Percentiles rank a stretch among this genome's conserved stretches.
phyloP scores from a whole-genome alignment of 2,797 vertebrate species.

The Artibeus jamaicensis region DNA sequence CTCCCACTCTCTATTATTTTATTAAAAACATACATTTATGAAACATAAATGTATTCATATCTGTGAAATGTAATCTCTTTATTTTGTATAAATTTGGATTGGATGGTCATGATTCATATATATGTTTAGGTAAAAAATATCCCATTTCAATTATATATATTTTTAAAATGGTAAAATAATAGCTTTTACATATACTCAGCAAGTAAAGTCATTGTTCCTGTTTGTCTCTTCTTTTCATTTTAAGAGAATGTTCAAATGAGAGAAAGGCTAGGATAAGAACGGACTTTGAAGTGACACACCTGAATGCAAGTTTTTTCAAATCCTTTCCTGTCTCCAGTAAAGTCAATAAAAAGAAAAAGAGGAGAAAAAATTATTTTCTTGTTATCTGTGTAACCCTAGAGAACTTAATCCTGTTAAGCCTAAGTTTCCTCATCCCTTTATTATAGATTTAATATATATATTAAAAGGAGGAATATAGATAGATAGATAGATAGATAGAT shows the following conservation, averaged over 20 bases:
- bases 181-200: too few relatives aligned
- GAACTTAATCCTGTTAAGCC: not conserved
- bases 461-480: too few relatives aligned
- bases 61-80: too few relatives aligned
- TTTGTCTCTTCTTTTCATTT: not conserved
- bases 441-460: too few relatives aligned
- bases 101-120: too few relatives aligned
- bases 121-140: too few relatives aligned
- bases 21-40: not conserved
- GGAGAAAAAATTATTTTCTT: too few relatives aligned
- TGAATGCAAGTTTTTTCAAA: not conserved
- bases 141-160: too few relatives aligned
- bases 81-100: too few relatives aligned
- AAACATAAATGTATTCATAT: not conserved
- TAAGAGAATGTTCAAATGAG: not conserved
- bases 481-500: too few relatives aligned
- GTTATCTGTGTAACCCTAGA: not conserved
- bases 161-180: too few relatives aligned
- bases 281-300: not conserved
- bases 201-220: not conserved
- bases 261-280: not conserved
- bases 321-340: not conserved
- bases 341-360: too few relatives aligned
- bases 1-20: not conserved
- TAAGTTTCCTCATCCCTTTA: not conserved